Evolutionary conservation across 2,797 vertebrate genomes (phyloP).

Genomic region (Pseudopleuronectes americanus): DNA sequence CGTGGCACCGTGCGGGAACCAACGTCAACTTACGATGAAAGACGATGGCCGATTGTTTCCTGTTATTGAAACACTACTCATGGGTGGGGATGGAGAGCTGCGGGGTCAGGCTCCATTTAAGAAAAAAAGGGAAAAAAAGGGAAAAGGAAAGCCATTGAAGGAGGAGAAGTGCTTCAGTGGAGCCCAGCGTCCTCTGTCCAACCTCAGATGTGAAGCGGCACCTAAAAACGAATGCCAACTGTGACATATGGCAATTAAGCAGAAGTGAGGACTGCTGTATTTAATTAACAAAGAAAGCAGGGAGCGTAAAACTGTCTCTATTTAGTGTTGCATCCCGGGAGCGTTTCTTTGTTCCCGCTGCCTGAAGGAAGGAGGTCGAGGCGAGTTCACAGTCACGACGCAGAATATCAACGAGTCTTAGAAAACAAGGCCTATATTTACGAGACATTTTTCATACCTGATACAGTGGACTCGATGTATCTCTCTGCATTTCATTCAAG

Average conservation of each 20-base stretch:
- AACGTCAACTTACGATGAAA: constrained; percentile 76
- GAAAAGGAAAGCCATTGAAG: constrained; percentile 60
- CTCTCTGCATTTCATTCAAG: no score
- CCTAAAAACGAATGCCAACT: constrained; percentile 48
- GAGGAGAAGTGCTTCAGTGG: constrained; percentile 52
- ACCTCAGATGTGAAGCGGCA: constrained; percentile 30
- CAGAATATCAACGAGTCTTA: constrained; percentile 33
- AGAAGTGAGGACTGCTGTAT: constrained; percentile 27
- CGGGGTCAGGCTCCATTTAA: constrained; percentile 46
- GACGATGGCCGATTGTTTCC: constrained; percentile 83
- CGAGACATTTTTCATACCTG: background rate
- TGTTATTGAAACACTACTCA: constrained; percentile 83
- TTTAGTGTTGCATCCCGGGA: constrained; percentile 22
- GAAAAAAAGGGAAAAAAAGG: constrained; percentile 24
- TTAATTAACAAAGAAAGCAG: constrained; percentile 35
- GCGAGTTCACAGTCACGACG: constrained; percentile 34
- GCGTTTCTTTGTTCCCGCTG: constrained; percentile 35
- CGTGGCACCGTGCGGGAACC: constrained; percentile 77
- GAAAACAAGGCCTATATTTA: background rate
- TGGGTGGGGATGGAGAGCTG: constrained; percentile 50
- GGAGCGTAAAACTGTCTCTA: constrained; percentile 8
- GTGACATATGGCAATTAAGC: constrained; percentile 35
- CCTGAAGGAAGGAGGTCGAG: constrained; percentile 37
- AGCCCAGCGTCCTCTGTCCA: constrained; percentile 50
- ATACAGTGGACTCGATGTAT: no score